These are phyloP conservation scores for Euborellia annulipes DNA, from an alignment of 1,140 invertebrate genomes.

Conservation along the genomic window DNA sequence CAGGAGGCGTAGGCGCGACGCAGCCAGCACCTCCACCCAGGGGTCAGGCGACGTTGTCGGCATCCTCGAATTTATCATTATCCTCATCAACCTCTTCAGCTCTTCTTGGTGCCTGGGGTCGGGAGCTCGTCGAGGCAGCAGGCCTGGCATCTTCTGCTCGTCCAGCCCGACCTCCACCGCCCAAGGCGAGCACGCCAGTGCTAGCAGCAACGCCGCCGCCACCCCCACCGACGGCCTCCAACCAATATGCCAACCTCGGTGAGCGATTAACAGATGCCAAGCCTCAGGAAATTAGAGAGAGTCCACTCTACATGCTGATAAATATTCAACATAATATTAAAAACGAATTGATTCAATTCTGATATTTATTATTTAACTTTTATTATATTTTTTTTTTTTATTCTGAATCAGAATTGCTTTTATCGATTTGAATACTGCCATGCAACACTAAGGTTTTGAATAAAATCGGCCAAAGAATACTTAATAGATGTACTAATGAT, in stretches of 20 bases:
- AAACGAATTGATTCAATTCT: no score
- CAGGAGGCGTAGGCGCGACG: slow-evolving; percentile 27
- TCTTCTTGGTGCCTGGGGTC: slow-evolving; percentile 7
- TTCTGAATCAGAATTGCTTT: no score
- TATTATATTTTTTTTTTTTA: no score
- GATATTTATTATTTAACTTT: no score
- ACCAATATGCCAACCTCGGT: slow-evolving; percentile 24
- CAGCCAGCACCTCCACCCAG: slow-evolving; percentile 42
- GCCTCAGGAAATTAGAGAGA: no score
- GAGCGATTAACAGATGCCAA: no score
- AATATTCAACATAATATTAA: no score
- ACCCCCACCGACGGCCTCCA: background rate
- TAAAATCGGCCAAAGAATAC: no score
- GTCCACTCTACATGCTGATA: no score
- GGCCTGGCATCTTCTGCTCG: slow-evolving; percentile 23
- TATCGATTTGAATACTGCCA: no score
- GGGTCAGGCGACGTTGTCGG: background rate
- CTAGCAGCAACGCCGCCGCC: background rate
- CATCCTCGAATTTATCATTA: background rate
- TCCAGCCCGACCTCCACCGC: slow-evolving; percentile 49
- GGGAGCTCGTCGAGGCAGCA: background rate
- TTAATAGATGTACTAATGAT: no score
- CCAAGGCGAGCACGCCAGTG: slow-evolving; percentile 42
- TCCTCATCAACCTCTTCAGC: slow-evolving; percentile 9
- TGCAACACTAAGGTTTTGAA: no score